These are phyloP conservation scores for Ceyx melanurus DNA, from an alignment of 2,113 vertebrate species.

Conservation along the genomic window DNA sequence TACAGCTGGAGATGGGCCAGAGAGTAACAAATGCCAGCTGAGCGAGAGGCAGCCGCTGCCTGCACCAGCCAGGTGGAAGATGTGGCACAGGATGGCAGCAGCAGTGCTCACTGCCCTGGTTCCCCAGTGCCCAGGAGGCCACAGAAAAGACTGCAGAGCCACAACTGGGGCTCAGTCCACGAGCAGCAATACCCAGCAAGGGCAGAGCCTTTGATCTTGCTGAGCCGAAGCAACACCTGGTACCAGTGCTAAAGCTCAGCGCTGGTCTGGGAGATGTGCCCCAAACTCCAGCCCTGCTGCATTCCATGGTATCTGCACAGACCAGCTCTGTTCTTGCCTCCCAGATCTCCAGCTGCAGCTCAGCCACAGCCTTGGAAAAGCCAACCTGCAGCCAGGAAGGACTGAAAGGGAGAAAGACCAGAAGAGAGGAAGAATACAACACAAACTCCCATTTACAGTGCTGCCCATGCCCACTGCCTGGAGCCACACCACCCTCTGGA, in stretches of 20 bases:
- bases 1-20: background rate
- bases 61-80: background rate
- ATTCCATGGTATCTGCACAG: rapidly evolving
- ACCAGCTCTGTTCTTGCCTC: background rate
- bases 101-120: rapidly evolving
- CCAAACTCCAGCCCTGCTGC: background rate
- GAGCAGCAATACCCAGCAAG: background rate
- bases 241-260: background rate
- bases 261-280: rapidly evolving
- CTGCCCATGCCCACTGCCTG: background rate
- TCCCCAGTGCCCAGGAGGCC: background rate
- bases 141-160: background rate
- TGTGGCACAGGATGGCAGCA: background rate
- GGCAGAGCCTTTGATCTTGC: background rate
- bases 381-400: background rate
- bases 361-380: background rate
- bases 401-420: background rate
- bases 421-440: background rate
- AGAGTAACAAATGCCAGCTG: background rate
- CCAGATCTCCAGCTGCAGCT: background rate
- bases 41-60: background rate
- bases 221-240: background rate
- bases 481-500: background rate
- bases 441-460: rapidly evolving
- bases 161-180: background rate